Evolutionary conservation across 2,888 invertebrate species (phyloP), one percentile per base, ranked within the genome.

Genomic region (Anoncus sp.): DNA sequence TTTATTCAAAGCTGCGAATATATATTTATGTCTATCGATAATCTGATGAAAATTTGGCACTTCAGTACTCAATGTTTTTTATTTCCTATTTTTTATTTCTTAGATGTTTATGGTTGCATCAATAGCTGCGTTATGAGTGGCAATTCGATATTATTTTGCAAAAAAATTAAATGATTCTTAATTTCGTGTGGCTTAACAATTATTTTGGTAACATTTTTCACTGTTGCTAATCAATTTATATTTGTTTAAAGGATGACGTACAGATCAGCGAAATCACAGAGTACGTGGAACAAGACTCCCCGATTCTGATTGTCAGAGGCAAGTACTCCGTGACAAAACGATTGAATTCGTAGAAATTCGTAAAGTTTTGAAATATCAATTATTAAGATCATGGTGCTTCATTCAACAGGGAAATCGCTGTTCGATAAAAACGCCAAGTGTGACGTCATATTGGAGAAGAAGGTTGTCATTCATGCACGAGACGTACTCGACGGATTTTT

Each of bases 371-470:
- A 14, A 60, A 24, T 6, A 22, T n/a, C n/a, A 45, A 43, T 60
- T 60, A 43, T 24, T 43, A 43, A 60, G 59, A 7, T 43, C 43
- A 45, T 60, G 24, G 24, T n/a, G 45, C 22, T 27, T 60, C 38
- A 24, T 43, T 2, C 27, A 43, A 60, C n/a, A 43, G 45, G 43
- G 22, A 60, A 60, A 43, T 60, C 60, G 38, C 35, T 73, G 45
- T 38, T 49, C 7, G 74, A 74, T 49, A 40, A 27, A 35, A 55
- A 62, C 43, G 69, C 69, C 3, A n/a, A n/a, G 14, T 75, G 57
- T 55, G 69, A 69, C 12, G 62, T 69, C n/a, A n/a, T n/a, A n/a
- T n/a, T n/a, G n/a, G 75, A 70, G 31, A 5, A 47, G n/a, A 62
- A 27, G 14, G 47, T 51, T 5, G 18, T 38, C 35, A 31, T 75